Percentiles rank a stretch among this genome's conserved stretches.
Conservation (phyloP, 2,113 vertebrate genomes). For the Morone saxatilis region DNA sequence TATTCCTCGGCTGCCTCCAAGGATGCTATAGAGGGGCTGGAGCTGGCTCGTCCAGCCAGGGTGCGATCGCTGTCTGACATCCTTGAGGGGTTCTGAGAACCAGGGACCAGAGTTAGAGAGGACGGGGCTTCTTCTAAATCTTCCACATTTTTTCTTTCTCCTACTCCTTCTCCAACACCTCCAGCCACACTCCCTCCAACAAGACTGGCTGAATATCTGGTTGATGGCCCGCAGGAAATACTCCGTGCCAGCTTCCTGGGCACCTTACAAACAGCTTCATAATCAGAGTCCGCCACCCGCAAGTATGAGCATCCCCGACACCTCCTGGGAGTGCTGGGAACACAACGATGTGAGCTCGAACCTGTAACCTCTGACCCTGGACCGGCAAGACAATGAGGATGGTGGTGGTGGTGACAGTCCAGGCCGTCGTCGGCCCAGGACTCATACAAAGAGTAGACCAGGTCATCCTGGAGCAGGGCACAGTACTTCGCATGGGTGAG, state of each 20-base stretch:
- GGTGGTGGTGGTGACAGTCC: conserved; percentile 78
- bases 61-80: conserved; percentile 86
- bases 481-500: conserved; percentile 89
- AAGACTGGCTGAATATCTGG: conserved; percentile 86
- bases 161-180: conserved; percentile 38
- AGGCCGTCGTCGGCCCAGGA: conserved; percentile 91
- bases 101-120: conserved; percentile 80
- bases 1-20: conserved; percentile 85
- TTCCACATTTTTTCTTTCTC: conserved; percentile 44
- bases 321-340: conserved; percentile 80
- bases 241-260: conserved; percentile 92
- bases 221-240: conserved; percentile 88
- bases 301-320: conserved; percentile 89
- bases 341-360: conserved; percentile 63
- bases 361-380: conserved; percentile 73
- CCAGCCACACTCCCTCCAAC: conserved; percentile 75
- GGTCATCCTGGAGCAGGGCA: conserved; percentile 92
- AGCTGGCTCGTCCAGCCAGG: conserved; percentile 86
- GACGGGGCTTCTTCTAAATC: conserved; percentile 83
- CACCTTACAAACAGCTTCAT: conserved; percentile 94
- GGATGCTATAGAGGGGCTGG: conserved; percentile 89
- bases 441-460: conserved; percentile 93
- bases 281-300: conserved; percentile 92
- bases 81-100: conserved; percentile 69
- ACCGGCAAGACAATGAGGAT: conserved; percentile 79